Conservation (phyloP, 1,140 invertebrate genomes). For the Melitaea cinxia region DNA sequence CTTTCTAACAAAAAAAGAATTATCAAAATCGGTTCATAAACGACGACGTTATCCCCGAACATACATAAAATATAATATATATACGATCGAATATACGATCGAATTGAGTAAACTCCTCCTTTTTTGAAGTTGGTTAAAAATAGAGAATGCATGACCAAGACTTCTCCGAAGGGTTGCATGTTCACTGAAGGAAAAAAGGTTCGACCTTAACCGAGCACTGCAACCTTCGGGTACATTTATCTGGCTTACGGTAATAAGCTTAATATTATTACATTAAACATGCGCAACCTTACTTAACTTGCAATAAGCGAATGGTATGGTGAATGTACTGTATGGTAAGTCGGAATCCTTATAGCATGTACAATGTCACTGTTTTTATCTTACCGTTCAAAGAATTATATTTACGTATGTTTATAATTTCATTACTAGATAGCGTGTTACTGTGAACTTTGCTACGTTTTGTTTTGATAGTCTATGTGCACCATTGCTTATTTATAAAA, state of each 20-base stretch:
- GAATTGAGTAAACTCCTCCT: no score
- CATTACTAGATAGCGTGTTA: background rate
- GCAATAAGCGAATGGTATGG: constrained; percentile 11
- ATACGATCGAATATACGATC: no score
- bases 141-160: no score
- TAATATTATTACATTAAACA: constrained; percentile 43
- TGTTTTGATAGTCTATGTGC: no score
- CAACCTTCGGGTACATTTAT: constrained; percentile 41
- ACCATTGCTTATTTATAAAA: no score
- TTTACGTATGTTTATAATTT: constrained; percentile 1
- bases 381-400: constrained; percentile 17
- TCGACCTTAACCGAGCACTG: constrained; percentile 13
- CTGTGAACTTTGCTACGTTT: background rate
- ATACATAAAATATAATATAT: no score
- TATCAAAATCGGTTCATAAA: no score
- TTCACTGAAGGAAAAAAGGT: constrained; percentile 18
- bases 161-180: constrained; percentile 22
- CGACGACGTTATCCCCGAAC: no score
- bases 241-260: constrained; percentile 42
- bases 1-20: no score
- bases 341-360: constrained; percentile 32
- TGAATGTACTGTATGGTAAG: constrained; percentile 21
- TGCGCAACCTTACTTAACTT: constrained; percentile 33
- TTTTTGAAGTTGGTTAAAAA: no score
- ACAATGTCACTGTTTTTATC: constrained; percentile 23